Base-by-base conservation (phyloP, 2,797 vertebrate genomes). In the Phoebastria nigripes region DNA sequence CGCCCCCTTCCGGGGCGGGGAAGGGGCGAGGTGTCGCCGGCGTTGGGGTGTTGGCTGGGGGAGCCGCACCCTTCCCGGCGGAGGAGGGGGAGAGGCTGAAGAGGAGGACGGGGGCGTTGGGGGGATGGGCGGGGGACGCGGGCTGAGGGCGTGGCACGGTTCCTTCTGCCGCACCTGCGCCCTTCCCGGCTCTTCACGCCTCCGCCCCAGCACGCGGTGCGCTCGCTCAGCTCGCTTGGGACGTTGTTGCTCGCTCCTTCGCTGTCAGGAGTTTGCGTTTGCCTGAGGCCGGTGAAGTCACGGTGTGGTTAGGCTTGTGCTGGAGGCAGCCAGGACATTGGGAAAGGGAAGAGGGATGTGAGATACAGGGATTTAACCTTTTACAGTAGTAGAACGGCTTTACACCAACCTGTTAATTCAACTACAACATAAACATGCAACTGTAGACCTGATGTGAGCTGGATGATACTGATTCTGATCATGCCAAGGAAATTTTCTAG, bases 381-480 rank as follows among this genome's bases (percentile, higher is more conserved):
- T 25, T 37, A 2, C 15, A 3, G 21, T 1, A 0, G 62, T 4
- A 5, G 25, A 16, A 14, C 0, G 1, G 24, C 12, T 62, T 19
- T 11, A 31, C 2, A 0, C n/a, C 24, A 11, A 5, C 8, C 15
- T 11, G 6, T 21, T 19, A 15, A 7, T n/a, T 46, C 33, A 31
- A 1, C 19, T 16, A 0, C 29, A n/a, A 6, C 21, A 0, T 18
- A 6, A 18, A 2, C 2, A 1, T 3, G 9, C 12, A 14, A 3
- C n/a, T 0, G 3, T 8, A 28, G 61, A 8, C 3, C 5, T 1
- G 1, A 1, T 3, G 21, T 6, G 49, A n/a, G 47, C 26, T 0
- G 6, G n/a, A 2, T 11, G 33, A 9, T 26, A 1, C 14, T 2
- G 12, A 2, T 21, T 35, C 15, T 12, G 2, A 9, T 9, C 24